Base-by-base conservation (phyloP, 1,140 invertebrate species). In the Cydia fagiglandana region DNA sequence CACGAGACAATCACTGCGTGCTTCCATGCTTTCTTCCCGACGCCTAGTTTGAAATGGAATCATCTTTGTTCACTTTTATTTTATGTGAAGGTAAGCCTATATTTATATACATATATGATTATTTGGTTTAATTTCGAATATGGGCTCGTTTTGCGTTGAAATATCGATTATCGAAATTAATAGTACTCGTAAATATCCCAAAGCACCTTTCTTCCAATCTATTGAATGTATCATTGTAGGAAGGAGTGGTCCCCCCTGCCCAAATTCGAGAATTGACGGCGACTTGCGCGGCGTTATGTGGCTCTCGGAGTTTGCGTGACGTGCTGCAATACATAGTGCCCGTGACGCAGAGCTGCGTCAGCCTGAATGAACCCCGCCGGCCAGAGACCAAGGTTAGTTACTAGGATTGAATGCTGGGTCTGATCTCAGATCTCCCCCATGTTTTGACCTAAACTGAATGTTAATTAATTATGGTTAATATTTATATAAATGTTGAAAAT, bases 1-100 rank as follows among this genome's bases (percentile, higher is more conserved):
- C 97, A 99, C 82, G 94, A 96, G 74, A 98, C 98, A 10, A 98
- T 99, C 88, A 96, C 98, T 3, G 94, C 96, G 3, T 99, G 98
- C 90, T 99, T 98, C 86, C 97, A 99, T 92, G 97, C 97, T 0
- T 99, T 99, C 93, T 99, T 98, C 93, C 98, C 98, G 0, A 99
- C 98, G 1, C 96, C 97, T 0, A 96, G 95, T 76, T 93, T 99
- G 20, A 99, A 99, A 88, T 99, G 98, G 98, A 96, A 96, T 76
- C 97, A 97, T 84, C 89, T 99, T 0, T 98, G 98, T 92, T 97
- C 98, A 86, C 90, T 99, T 15, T 93, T 99, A 20, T 94, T 94
- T 56, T 94, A 97, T 83, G 96, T 97, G 81, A 96, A 96, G 91
- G 96, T 97, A 94, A 91, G 91, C 84, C 45, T 74, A 74, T 79